Conservation (phyloP, 2,797 vertebrate genomes). For the Mormyrops boulengeri region DNA sequence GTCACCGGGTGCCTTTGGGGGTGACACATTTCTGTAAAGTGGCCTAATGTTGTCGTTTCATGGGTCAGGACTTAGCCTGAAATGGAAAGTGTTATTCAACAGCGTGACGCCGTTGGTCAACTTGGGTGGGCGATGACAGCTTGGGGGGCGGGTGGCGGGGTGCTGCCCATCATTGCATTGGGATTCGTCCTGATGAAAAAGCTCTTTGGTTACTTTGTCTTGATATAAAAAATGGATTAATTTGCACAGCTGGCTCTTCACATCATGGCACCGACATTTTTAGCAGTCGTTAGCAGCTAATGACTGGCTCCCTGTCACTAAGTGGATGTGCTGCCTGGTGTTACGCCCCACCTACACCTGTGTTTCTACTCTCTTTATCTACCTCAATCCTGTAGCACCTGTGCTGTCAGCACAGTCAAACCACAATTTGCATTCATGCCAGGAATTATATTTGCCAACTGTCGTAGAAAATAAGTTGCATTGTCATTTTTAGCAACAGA, state of each 20-base stretch:
- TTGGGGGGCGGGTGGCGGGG: neutral
- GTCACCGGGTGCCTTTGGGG: neutral
- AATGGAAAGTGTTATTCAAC: neutral
- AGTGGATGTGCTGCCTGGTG: neutral
- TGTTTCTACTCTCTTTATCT: neutral
- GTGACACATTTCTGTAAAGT: conserved; percentile 5
- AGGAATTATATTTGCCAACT: neutral
- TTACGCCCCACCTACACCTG: neutral
- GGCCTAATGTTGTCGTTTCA: neutral
- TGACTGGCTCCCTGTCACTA: neutral
- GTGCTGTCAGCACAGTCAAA: neutral
- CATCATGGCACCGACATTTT: neutral
- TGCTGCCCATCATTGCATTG: neutral
- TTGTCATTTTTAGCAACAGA: neutral
- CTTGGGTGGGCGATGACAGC: neutral
- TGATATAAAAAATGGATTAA: neutral
- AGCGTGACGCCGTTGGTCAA: neutral
- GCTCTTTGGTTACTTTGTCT: neutral
- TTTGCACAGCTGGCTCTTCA: neutral
- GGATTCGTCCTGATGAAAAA: neutral
- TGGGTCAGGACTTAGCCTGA: neutral
- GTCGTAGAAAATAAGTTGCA: neutral
- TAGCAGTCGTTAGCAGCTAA: neutral
- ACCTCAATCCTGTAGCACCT: neutral
- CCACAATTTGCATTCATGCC: neutral